phyloP scores from a whole-genome alignment of 2,888 invertebrate species.

The Marasmarcha lunaedactyla region DNA sequence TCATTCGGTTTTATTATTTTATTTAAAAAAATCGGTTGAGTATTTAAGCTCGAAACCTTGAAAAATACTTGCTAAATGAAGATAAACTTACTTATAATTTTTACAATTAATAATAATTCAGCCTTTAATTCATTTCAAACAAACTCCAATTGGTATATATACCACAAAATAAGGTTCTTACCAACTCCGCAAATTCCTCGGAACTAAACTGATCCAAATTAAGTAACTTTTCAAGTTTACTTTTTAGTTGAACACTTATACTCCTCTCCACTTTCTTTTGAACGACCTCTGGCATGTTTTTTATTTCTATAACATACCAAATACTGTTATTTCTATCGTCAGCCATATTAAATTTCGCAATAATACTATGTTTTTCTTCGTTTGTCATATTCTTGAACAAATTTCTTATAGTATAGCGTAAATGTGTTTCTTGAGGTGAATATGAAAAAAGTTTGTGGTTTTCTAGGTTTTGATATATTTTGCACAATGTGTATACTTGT shows the following conservation, averaged over 20 bases:
- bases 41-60: too few relatives aligned
- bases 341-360: slow-evolving; percentile 25
- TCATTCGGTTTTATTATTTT: too few relatives aligned
- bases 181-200: background rate
- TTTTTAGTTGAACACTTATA: background rate
- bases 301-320: slow-evolving; percentile 34
- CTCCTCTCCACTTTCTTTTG: slow-evolving; percentile 20
- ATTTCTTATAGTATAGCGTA: slow-evolving; percentile 27
- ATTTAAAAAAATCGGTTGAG: too few relatives aligned
- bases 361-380: slow-evolving; percentile 32
- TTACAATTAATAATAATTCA: too few relatives aligned
- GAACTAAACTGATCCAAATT: background rate
- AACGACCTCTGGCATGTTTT: slow-evolving; percentile 24
- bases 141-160: too few relatives aligned
- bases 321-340: slow-evolving; percentile 26
- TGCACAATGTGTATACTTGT: slow-evolving; percentile 31
- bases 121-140: too few relatives aligned
- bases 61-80: too few relatives aligned
- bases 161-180: too few relatives aligned
- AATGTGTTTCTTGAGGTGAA: slow-evolving; percentile 37
- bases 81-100: too few relatives aligned
- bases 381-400: slow-evolving; percentile 29
- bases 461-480: slow-evolving; percentile 33
- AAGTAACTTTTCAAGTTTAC: background rate
- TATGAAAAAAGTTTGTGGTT: slow-evolving; percentile 20